Conservation (phyloP, 1,140 invertebrate genomes). For the Caerostris extrusa region DNA sequence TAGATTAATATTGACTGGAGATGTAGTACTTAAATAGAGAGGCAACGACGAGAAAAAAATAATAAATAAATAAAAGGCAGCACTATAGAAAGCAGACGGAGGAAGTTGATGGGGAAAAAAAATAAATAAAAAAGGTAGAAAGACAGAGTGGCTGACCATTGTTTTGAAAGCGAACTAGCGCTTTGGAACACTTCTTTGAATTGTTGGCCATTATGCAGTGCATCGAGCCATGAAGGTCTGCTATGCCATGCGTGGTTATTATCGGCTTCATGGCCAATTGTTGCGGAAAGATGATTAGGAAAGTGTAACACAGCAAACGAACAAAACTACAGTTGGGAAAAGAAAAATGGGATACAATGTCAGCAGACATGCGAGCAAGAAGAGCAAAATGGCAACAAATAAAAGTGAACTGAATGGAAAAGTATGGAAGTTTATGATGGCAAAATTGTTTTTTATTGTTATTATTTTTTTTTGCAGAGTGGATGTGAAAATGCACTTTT, state of each 20-base stretch:
- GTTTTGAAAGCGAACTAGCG: not conserved
- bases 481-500: not conserved
- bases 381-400: not conserved
- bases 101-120: not conserved
- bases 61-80: not conserved
- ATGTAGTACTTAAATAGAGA: not conserved
- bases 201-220: conserved; percentile 6
- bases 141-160: not conserved
- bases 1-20: not conserved
- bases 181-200: conserved; percentile 35
- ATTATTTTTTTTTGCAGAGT: not conserved
- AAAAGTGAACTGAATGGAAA: not conserved
- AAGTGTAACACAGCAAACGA: conserved; percentile 39
- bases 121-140: not conserved
- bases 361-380: not conserved
- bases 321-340: not conserved
- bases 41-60: not conserved
- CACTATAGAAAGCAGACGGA: not conserved
- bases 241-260: conserved; percentile 33
- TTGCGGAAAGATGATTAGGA: conserved; percentile 52
- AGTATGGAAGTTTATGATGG: not conserved
- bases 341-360: conserved; percentile 18
- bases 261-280: conserved; percentile 37
- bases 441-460: not conserved
- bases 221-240: conserved; percentile 46